Percentiles rank a stretch among this genome's conserved stretches.
These are phyloP conservation scores for Procambarus clarkii DNA, from an alignment of 1,140 invertebrate genomes.

Conservation along the genomic window DNA sequence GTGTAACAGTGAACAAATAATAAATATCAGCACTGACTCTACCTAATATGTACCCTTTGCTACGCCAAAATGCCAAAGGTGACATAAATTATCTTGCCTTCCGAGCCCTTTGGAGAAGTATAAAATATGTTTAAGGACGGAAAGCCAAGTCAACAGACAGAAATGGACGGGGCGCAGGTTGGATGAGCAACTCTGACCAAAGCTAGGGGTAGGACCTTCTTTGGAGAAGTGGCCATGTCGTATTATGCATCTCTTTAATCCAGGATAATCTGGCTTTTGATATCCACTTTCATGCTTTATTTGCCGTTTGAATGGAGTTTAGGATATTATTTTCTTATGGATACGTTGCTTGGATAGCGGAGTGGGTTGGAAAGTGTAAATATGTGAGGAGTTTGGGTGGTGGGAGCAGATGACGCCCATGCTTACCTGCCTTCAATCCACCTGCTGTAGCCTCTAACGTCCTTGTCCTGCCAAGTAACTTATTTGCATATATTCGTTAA, in stretches of 20 bases:
- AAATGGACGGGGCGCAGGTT: conserved; percentile 50
- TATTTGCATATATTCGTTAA: conserved; percentile 51
- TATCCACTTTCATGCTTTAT: neutral
- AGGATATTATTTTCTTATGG: too few species aligned
- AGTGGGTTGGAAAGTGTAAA: neutral
- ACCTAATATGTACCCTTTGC: too few species aligned
- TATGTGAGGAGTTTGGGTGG: neutral
- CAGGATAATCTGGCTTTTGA: neutral
- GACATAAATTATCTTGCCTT: neutral
- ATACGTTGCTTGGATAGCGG: too few species aligned
- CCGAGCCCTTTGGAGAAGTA: neutral
- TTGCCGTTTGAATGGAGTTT: too few species aligned
- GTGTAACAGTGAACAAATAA: too few species aligned
- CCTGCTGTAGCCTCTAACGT: conserved; percentile 67
- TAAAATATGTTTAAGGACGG: conserved; percentile 31
- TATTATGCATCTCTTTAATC: neutral
- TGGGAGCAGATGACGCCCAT: conserved; percentile 25
- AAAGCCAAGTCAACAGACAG: conserved; percentile 53
- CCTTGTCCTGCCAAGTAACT: conserved; percentile 59
- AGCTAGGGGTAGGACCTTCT: conserved; percentile 50
- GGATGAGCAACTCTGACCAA: conserved; percentile 58
- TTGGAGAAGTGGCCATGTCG: conserved; percentile 54
- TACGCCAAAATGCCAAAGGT: too few species aligned
- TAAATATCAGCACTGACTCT: too few species aligned
- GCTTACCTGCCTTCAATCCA: conserved; percentile 55